A percentile compares a stretch with the other conserved stretches of the same genome.
Conservation (phyloP, 2,888 invertebrate species). For the Euzophera pinguis region DNA sequence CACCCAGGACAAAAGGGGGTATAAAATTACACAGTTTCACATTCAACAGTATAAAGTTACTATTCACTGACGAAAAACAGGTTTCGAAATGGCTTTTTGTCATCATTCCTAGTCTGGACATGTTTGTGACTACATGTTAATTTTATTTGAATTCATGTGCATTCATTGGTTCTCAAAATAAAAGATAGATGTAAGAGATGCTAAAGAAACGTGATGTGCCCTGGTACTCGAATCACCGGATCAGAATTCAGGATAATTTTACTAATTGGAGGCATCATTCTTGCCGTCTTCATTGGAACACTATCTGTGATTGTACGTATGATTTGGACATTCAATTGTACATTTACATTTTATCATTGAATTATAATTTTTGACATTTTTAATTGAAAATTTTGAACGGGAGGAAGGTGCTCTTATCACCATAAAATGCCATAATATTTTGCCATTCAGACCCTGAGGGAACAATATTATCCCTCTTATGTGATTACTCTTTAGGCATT, state of each 20-base stretch:
- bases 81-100: slow-evolving; percentile 44
- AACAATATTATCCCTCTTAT: too few species aligned
- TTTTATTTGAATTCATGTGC: slow-evolving; percentile 28
- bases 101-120: slow-evolving; percentile 43
- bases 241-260: slow-evolving; percentile 62
- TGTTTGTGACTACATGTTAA: slow-evolving; percentile 29
- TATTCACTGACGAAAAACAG: slow-evolving; percentile 39
- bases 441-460: too few species aligned
- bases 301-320: slow-evolving; percentile 66
- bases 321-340: background rate
- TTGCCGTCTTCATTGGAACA: slow-evolving; percentile 67
- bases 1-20: slow-evolving; percentile 41
- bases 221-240: slow-evolving; percentile 65
- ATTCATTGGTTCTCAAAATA: slow-evolving; percentile 18
- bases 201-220: slow-evolving; percentile 69
- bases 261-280: slow-evolving; percentile 53
- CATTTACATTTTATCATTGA: too few species aligned
- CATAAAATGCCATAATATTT: too few species aligned
- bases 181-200: slow-evolving; percentile 42
- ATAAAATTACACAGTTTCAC: slow-evolving; percentile 31
- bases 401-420: too few species aligned
- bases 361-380: too few species aligned
- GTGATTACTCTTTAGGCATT: too few species aligned
- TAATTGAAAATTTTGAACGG: too few species aligned
- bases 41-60: slow-evolving; percentile 44